Conservation (phyloP, 2,113 vertebrate genomes). For the Lota lota region DNA sequence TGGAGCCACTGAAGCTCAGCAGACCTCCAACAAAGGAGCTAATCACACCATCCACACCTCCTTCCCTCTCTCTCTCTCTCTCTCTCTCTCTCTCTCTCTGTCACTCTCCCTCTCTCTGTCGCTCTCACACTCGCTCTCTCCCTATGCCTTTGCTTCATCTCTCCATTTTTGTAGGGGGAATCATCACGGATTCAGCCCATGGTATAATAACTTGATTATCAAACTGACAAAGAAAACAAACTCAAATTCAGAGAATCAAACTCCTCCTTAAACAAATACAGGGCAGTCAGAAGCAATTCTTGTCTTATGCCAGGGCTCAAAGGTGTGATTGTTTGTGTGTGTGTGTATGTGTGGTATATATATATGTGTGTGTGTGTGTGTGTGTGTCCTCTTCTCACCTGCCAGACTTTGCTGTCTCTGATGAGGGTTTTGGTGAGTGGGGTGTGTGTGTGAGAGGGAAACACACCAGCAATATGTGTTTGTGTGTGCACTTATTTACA, state of each 20-base stretch:
- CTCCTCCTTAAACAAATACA: no score
- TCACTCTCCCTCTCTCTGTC: neutral
- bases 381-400: slow-evolving; percentile 43
- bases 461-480: slow-evolving; percentile 30
- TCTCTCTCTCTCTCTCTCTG: slow-evolving; percentile 59
- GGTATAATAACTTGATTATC: no score
- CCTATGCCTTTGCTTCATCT: neutral
- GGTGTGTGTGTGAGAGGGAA: slow-evolving; percentile 7
- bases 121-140: slow-evolving; percentile 43
- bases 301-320: slow-evolving; percentile 19
- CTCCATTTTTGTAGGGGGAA: neutral
- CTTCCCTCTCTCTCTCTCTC: slow-evolving; percentile 58
- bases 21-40: slow-evolving; percentile 84
- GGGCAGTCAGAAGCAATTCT: neutral
- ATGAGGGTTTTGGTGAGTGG: slow-evolving; percentile 23
- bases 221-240: no score
- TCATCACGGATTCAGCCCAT: neutral
- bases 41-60: slow-evolving; percentile 78
- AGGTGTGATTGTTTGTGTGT: slow-evolving; percentile 35
- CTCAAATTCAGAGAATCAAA: no score
- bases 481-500: slow-evolving; percentile 16
- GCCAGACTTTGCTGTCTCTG: slow-evolving; percentile 44
- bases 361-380: no score
- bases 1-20: slow-evolving; percentile 84
- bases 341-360: no score